A percentile compares a stretch with the other conserved stretches of the same genome.
phyloP scores from a whole-genome alignment of 2,113 vertebrate genomes.

The Macquaria ambigua region DNA sequence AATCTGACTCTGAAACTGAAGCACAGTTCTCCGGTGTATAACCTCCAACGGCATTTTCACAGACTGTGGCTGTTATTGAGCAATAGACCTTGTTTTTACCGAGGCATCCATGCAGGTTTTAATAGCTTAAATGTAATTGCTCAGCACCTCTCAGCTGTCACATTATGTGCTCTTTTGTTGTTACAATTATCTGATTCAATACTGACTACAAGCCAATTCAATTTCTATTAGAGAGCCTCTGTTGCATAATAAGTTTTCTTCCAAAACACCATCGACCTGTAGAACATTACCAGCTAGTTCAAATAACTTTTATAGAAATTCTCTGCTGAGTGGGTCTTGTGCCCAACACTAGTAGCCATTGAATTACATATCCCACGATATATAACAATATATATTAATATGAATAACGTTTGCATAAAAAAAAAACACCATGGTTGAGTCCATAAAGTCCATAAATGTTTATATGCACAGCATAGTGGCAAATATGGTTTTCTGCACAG shows the following conservation, averaged over 20 bases:
- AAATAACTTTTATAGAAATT: constrained; percentile 4
- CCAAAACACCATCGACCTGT: background rate
- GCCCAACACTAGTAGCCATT: background rate
- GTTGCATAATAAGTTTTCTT: constrained; percentile 14
- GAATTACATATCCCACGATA: background rate
- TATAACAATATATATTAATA: background rate
- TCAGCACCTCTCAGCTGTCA: constrained; percentile 36
- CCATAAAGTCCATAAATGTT: background rate
- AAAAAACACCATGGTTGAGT: background rate
- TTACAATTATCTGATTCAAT: constrained; percentile 52
- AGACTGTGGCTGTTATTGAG: constrained; percentile 33
- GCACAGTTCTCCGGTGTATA: background rate
- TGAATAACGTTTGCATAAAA: background rate
- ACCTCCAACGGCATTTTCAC: constrained; percentile 20
- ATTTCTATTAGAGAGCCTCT: constrained; percentile 39
- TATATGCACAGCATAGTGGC: background rate
- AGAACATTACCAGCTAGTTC: constrained; percentile 3
- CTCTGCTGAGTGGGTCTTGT: background rate
- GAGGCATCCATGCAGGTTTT: constrained; percentile 44
- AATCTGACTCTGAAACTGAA: background rate
- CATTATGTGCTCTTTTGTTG: constrained; percentile 33
- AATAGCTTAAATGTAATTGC: constrained; percentile 45
- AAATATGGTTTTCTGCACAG: background rate
- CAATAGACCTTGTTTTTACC: constrained; percentile 55
- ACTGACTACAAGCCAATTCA: constrained; percentile 40